Conservation (phyloP, 2,888 invertebrate species). For the Smittia sp. region DNA sequence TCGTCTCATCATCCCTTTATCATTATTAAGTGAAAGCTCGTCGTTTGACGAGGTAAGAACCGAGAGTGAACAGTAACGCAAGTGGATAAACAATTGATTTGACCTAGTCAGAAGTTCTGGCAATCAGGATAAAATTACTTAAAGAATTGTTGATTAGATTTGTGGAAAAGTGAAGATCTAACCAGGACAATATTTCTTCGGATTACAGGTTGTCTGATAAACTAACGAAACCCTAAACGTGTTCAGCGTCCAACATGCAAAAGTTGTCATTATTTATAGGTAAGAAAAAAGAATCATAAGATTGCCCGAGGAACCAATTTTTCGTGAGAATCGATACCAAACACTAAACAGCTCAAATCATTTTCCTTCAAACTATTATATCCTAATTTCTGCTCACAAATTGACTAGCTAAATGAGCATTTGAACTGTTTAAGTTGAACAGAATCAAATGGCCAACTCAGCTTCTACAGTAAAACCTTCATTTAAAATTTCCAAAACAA, state of each 20-base stretch:
- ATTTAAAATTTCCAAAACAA: too few species aligned
- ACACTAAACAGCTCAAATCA: too few species aligned
- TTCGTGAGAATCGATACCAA: not conserved
- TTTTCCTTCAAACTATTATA: too few species aligned
- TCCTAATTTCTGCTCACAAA: too few species aligned
- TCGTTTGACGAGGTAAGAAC: constrained; percentile 26
- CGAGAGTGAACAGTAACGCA: not conserved
- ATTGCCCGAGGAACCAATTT: not conserved
- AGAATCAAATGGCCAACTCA: too few species aligned
- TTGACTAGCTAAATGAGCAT: too few species aligned
- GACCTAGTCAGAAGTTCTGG: not conserved
- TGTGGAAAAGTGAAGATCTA: not conserved
- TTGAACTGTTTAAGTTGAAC: too few species aligned
- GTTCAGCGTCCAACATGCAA: constrained; percentile 23
- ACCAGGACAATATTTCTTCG: not conserved
- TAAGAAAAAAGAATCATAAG: constrained; percentile 1
- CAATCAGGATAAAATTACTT: not conserved
- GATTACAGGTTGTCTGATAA: not conserved
- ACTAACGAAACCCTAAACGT: not conserved
- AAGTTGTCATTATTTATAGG: constrained; percentile 29
- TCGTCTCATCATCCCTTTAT: not conserved
- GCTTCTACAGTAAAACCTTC: too few species aligned
- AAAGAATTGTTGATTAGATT: not conserved
- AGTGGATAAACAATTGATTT: constrained; percentile 19
- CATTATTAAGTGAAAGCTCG: not conserved